Evolutionary conservation across 2,113 vertebrate genomes (phyloP).

Genomic region (Rattus rattus): DNA sequence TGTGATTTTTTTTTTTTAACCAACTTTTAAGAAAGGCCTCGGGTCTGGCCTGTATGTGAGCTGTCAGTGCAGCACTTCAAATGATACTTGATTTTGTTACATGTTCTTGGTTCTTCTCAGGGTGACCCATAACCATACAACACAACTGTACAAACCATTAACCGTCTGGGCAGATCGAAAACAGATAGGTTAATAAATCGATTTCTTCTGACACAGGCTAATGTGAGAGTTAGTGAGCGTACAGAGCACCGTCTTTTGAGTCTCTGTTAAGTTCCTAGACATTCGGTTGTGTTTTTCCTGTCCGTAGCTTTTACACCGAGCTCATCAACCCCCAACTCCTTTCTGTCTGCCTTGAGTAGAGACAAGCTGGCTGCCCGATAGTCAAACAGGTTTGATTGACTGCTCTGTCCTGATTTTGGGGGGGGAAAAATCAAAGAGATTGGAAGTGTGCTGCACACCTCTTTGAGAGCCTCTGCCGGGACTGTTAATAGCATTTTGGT

Average conservation of each 20-base stretch:
- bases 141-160: conserved; percentile 15
- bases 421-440: conserved; percentile 50
- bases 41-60: conserved; percentile 30
- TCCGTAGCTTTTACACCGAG: conserved; percentile 83
- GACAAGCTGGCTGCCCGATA: conserved; percentile 89
- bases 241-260: neutral
- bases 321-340: conserved; percentile 83
- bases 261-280: conserved; percentile 75
- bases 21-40: conserved; percentile 57
- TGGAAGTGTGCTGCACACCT: conserved; percentile 87
- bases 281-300: conserved; percentile 72
- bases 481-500: conserved; percentile 90
- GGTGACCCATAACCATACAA: neutral
- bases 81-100: conserved; percentile 52
- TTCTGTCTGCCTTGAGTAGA: conserved; percentile 91
- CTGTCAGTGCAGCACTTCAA: conserved; percentile 41
- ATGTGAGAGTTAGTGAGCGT: neutral
- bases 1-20: conserved; percentile 43
- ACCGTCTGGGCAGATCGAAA: neutral
- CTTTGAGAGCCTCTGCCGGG: conserved; percentile 89
- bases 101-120: conserved; percentile 46
- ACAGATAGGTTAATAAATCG: neutral
- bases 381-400: conserved; percentile 90
- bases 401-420: conserved; percentile 83
- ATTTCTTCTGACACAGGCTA: neutral